Conservation (phyloP, 2,113 vertebrate genomes). For the Coryphaenoides rupestris region DNA sequence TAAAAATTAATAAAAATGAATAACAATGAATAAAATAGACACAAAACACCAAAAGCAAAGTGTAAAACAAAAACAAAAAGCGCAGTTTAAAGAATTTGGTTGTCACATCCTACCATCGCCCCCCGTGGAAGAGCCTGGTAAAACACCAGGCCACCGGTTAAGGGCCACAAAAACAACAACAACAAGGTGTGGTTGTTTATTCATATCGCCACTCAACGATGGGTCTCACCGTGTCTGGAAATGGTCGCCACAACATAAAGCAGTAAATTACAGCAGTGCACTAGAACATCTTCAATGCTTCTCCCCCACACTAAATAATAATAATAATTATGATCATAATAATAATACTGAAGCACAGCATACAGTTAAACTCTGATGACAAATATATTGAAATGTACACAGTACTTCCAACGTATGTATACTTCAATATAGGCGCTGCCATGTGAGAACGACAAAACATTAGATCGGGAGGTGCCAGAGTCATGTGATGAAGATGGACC, state of each 20-base stretch:
- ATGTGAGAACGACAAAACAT: neutral
- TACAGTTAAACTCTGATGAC: conserved; percentile 11
- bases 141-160: too few species aligned
- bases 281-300: conserved; percentile 4
- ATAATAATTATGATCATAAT: conserved; percentile 39
- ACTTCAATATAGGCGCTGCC: neutral
- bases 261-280: conserved; percentile 53
- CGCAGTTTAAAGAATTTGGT: too few species aligned
- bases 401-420: conserved; percentile 22
- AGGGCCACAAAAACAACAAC: neutral
- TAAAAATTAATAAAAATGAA: conserved; percentile 14
- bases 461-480: neutral
- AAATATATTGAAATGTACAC: conserved; percentile 43
- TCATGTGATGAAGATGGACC: neutral
- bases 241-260: conserved; percentile 38
- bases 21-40: conserved; percentile 49
- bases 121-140: too few species aligned
- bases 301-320: conserved; percentile 36
- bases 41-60: conserved; percentile 46
- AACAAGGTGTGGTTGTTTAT: neutral
- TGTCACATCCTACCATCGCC: too few species aligned
- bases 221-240: neutral
- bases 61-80: conserved; percentile 2
- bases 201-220: neutral
- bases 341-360: conserved; percentile 41